Evolutionary conservation across 2,888 invertebrate genomes (phyloP).

Genomic region (Chrysomela aeneicollis): DNA sequence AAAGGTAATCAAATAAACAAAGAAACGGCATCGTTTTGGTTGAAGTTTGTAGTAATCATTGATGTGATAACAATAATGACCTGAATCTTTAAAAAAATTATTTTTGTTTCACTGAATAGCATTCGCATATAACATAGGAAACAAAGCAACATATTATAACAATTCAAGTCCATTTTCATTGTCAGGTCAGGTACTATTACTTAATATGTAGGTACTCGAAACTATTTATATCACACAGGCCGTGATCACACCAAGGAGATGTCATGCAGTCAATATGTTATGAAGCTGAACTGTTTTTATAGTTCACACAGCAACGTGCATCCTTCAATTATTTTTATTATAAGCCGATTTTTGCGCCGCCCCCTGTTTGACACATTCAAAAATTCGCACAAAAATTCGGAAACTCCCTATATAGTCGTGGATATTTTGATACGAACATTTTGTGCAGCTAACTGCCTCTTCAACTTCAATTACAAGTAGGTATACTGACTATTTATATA

Average conservation of each 20-base stretch:
- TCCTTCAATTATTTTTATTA: too few relatives aligned
- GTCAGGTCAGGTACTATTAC: background rate
- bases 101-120: background rate
- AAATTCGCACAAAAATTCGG: too few relatives aligned
- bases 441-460: background rate
- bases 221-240: too few relatives aligned
- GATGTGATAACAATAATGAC: conserved; percentile 28
- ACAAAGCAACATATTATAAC: background rate
- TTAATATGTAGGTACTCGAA: background rate
- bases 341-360: too few relatives aligned
- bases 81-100: conserved; percentile 17
- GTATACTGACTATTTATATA: conserved; percentile 15
- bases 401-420: too few relatives aligned
- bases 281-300: too few relatives aligned
- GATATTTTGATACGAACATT: too few relatives aligned
- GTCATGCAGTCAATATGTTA: too few relatives aligned
- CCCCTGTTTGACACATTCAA: too few relatives aligned
- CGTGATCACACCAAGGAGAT: too few relatives aligned
- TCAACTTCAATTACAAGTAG: background rate
- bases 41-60: conserved; percentile 29
- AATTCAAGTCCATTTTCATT: background rate
- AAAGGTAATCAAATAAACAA: conserved; percentile 20
- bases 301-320: too few relatives aligned
- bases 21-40: conserved; percentile 19
- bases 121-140: too few relatives aligned